Evolutionary conservation across 2,113 vertebrate genomes (phyloP).

Genomic region (Cebus imitator): DNA sequence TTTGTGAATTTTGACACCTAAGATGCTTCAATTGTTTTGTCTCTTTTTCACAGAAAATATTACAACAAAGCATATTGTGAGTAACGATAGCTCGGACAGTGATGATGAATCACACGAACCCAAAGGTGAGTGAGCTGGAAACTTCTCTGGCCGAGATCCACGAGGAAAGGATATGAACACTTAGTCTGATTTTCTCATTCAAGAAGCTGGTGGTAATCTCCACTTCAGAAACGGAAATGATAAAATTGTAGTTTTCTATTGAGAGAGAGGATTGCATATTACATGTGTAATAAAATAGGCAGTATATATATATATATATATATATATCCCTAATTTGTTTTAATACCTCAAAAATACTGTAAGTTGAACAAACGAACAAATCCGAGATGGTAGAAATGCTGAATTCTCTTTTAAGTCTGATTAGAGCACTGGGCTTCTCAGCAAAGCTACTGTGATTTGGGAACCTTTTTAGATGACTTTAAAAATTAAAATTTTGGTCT

Average conservation of each 20-base stretch:
- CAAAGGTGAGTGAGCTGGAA: constrained; percentile 87
- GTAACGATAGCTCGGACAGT: constrained; percentile 92
- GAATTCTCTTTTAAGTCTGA: neutral
- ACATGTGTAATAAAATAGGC: neutral
- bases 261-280: neutral
- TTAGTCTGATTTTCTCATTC: neutral
- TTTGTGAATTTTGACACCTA: neutral
- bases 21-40: neutral
- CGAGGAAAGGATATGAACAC: neutral
- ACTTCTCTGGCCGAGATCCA: accelerated
- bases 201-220: neutral
- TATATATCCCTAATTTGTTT: neutral
- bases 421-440: neutral
- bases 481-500: neutral
- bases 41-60: constrained; percentile 91
- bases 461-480: neutral
- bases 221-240: too few relatives aligned
- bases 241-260: neutral
- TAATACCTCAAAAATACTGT: neutral
- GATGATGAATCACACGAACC: constrained; percentile 90
- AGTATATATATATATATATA: neutral
- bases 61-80: constrained; percentile 92
- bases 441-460: neutral
- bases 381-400: neutral
- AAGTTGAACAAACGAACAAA: neutral